Evolutionary conservation across 2,797 vertebrate species (phyloP).

Genomic region (Poecile montanus): DNA sequence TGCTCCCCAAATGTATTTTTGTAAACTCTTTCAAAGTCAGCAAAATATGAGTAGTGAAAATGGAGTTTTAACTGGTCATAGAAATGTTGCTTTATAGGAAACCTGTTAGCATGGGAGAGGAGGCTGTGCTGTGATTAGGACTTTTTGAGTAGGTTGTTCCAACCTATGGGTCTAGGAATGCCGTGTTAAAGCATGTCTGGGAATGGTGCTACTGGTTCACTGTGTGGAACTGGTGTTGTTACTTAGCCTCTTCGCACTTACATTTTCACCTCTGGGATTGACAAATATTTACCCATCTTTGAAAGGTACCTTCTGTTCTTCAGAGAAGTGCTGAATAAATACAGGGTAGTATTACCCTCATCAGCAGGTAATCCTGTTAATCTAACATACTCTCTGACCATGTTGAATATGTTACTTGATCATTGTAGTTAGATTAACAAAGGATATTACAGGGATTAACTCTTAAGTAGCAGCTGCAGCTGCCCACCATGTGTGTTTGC

Average conservation of each 20-base stretch:
- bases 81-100: neutral
- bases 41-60: neutral
- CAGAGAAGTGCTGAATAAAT: constrained; percentile 14
- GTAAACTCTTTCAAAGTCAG: neutral
- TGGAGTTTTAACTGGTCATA: neutral
- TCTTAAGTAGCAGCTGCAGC: constrained; percentile 3
- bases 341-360: neutral
- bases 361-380: constrained; percentile 12
- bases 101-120: neutral
- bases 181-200: neutral
- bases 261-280: neutral
- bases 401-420: neutral
- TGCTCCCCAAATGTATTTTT: neutral
- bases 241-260: neutral
- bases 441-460: constrained; percentile 27
- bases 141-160: neutral
- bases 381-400: neutral
- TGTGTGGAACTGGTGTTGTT: neutral
- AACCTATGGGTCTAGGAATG: neutral
- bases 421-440: constrained; percentile 22
- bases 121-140: neutral
- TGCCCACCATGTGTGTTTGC: neutral
- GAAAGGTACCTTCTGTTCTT: constrained; percentile 19
- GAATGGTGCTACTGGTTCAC: neutral
- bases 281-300: constrained; percentile 33